A percentile compares a stretch with the other conserved stretches of the same genome.
Evolutionary conservation across 2,113 vertebrate species (phyloP).

Genomic region (Apteryx mantelli): DNA sequence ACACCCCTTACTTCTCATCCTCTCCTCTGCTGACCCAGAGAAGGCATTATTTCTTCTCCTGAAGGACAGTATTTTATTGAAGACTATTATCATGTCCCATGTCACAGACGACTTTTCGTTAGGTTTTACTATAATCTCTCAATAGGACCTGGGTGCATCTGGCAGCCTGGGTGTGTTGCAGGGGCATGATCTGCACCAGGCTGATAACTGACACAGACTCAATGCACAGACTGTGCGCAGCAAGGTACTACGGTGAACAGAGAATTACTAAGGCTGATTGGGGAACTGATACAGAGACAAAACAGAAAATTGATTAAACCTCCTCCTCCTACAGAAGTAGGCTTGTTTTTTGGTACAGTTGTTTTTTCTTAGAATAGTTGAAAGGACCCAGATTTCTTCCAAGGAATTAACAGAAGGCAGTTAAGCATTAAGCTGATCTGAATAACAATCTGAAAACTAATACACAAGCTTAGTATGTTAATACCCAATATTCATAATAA

Average conservation of each 20-base stretch:
- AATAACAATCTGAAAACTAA: background rate
- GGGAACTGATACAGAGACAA: background rate
- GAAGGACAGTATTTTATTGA: background rate
- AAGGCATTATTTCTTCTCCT: background rate
- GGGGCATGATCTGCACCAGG: background rate
- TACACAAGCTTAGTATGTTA: background rate
- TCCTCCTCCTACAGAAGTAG: background rate
- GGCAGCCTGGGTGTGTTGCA: background rate
- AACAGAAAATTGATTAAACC: background rate
- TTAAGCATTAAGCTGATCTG: background rate
- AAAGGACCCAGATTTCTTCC: background rate
- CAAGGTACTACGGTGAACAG: background rate
- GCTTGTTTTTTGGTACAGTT: background rate
- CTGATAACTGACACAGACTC: background rate
- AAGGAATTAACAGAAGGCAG: background rate
- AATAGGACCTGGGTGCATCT: background rate
- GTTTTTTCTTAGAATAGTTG: background rate
- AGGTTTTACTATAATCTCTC: background rate
- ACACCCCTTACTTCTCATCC: background rate
- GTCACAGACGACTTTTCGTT: background rate
- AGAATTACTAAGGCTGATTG: background rate
- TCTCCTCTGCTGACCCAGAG: background rate
- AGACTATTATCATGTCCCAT: background rate
- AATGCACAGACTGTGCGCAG: background rate
- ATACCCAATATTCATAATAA: background rate